Evolutionary conservation across 1,140 invertebrate genomes (phyloP), one percentile per base, ranked within the genome.

Genomic region (Diprion similis): DNA sequence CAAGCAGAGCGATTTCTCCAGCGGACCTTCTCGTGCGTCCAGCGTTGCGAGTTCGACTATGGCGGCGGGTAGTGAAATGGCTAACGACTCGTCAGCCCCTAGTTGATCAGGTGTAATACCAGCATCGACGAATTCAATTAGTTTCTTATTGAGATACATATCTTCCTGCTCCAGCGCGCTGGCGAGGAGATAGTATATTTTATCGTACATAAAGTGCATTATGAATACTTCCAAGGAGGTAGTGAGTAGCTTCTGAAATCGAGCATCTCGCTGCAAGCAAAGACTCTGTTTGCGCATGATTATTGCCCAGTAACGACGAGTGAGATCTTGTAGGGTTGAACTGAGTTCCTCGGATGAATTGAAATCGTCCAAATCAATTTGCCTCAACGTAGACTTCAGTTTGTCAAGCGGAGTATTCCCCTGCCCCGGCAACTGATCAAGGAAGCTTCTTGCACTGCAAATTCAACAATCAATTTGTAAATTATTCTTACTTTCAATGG

Each of bases 41-140:
- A 85, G 70, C 8, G 77, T 79, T 1, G 82, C 80, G 71, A 85
- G 72, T 69, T 84, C 84, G 10, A 79, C 81, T n/a, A 83, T 79
- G 0, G 81, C 84, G 3, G 79, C 79, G n/a, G 81, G 80, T 48
- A 85, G 67, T 37, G 79, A 78, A 13, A 82, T 76, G 10, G 78
- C 72, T 10, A 82, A 71, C 15, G 77, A 70, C 70, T 81, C 78
- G 10, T 73, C 71, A 11, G 78, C 80, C 8, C 80, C 80, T n/a
- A 85, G 75, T 66, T 84, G 83, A 69, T 83, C 81, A 8, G 79
- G 79, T 1, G 80, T 79, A 10, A 80, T 77, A 11, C 79, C 77
- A 2, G 73, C 10, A 0, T 73, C 71, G 10, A 79, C 76, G 15
- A 83, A 68, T 15, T 81, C 59, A 10, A 80, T 77, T 11, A 83